These are phyloP conservation scores for Eustalomyia histrio DNA, from an alignment of 2,888 invertebrate species.

Conservation along the genomic window DNA sequence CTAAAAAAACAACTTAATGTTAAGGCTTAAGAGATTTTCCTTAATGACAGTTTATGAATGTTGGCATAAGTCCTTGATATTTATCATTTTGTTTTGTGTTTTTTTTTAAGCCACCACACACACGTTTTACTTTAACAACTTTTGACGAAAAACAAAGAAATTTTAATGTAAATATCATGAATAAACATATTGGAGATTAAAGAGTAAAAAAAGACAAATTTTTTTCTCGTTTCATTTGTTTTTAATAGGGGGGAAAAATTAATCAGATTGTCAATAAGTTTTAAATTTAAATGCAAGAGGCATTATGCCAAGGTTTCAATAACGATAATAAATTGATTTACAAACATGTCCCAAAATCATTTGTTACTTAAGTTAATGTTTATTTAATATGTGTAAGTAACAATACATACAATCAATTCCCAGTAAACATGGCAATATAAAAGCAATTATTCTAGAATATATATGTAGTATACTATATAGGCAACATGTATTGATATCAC, in stretches of 20 bases:
- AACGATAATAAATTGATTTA: slow-evolving; percentile 10
- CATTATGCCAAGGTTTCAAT: background rate
- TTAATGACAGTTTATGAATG: background rate
- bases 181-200: background rate
- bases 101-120: background rate
- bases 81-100: background rate
- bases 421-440: too few relatives aligned
- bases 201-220: background rate
- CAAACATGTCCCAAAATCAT: slow-evolving; percentile 13
- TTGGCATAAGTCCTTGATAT: background rate
- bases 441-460: too few relatives aligned
- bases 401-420: slow-evolving; percentile 31
- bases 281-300: background rate
- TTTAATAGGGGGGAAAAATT: background rate
- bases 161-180: slow-evolving; percentile 1
- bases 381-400: background rate
- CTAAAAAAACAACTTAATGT: slow-evolving; percentile 14
- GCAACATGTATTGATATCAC: too few relatives aligned
- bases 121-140: background rate
- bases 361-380: background rate
- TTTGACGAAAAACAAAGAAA: background rate
- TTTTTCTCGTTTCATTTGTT: background rate
- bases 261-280: background rate
- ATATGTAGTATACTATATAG: too few relatives aligned
- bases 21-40: background rate